Evolutionary conservation across 2,888 invertebrate genomes (phyloP).

Genomic region (Scelioninae gen. 1): DNA sequence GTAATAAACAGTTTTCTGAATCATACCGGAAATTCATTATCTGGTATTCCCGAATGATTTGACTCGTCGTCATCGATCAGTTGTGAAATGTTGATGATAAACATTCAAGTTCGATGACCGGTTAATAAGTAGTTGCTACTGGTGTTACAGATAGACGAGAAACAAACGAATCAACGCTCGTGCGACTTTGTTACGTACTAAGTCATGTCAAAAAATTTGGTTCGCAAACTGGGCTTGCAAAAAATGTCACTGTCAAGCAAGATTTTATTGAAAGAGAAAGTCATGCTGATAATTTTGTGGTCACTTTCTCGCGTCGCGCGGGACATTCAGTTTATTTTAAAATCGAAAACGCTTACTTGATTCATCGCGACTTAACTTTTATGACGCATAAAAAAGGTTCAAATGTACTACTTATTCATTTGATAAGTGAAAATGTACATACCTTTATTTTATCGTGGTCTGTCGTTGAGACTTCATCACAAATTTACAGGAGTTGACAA

Average conservation of each 20-base stretch:
- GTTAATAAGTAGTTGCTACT: conserved; percentile 11
- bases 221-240: conserved; percentile 35
- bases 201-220: conserved; percentile 4
- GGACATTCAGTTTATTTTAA: conserved; percentile 47
- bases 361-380: conserved; percentile 39
- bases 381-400: conserved; percentile 20
- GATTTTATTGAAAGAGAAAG: conserved; percentile 65
- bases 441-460: conserved; percentile 31
- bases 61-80: not conserved
- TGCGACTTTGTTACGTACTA: conserved; percentile 7
- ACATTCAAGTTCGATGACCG: conserved; percentile 16
- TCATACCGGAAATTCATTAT: conserved; percentile 3
- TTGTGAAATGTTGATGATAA: not conserved
- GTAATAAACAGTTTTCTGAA: no score
- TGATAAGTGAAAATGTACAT: conserved; percentile 51
- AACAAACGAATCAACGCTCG: not conserved
- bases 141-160: conserved; percentile 9
- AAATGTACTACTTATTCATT: conserved; percentile 35
- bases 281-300: conserved; percentile 49
- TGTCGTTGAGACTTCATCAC: no score
- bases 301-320: conserved; percentile 43
- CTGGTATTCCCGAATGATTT: not conserved
- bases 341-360: conserved; percentile 48
- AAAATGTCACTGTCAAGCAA: conserved; percentile 59
- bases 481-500: no score